Base-by-base conservation (phyloP, 2,888 invertebrate species). In the Mythimna pallens region DNA sequence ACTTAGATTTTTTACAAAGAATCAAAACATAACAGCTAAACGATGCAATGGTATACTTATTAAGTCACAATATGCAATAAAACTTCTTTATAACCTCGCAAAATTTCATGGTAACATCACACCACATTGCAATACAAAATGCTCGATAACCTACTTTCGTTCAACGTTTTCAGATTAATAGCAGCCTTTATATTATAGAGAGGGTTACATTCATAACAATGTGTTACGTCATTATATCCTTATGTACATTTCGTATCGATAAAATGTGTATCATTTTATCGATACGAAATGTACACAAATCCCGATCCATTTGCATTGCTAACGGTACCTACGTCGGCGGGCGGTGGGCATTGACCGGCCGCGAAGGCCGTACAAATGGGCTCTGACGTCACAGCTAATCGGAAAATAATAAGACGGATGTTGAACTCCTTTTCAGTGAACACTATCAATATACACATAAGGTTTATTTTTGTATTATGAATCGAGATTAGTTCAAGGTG, bases 281-380 rank as follows among this genome's bases (percentile, higher is more conserved):
- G 63, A 76, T 73, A 72, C 65, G 20, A 65, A 69, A 73, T 63
- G 79, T 73, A 82, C 70, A 87, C 76, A 86, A 86, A 87, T 84
- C 81, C 82, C 71, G 82, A 79, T 72, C 69, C 84, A 89, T 90
- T 90, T 89, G 88, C 89, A 89, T 88, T 86, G 89, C 86, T 92
- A 93, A 93, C 93, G 92, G 94, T 90, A 83, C 43, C 43, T 43
- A 43, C 87, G 77, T 65, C 70, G 50, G 59, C 73, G 73, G 57
- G 65, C 75, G 87, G 86, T 87, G 91, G 92, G 92, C 93, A 82
- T 81, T 86, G 91, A 91, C 93, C 94, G 92, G 86, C 92, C 94
- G 92, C 92, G 93, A 94, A 94, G 94, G 94, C 91, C 93, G 91
- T 78, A 70, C 78, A 83, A 80, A 85, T 86, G 87, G 80, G 75